Evolutionary conservation across 2,113 vertebrate genomes (phyloP).

Genomic region (Cyphomyrus discorhynchus): DNA sequence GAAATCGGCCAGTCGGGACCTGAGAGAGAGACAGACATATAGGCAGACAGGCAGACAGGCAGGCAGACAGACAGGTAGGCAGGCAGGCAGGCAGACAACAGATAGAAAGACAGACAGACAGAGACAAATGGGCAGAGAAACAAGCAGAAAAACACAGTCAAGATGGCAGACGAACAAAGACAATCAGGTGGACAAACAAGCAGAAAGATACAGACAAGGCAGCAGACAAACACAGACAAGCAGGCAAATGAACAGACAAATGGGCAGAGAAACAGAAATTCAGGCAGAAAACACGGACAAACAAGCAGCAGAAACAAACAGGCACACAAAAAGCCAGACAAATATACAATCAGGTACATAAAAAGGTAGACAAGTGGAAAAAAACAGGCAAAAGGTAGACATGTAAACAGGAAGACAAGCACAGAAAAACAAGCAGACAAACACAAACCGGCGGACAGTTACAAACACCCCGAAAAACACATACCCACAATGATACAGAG

Average conservation of each 20-base stretch:
- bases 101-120: not conserved
- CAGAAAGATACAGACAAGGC: not conserved
- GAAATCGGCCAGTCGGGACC: slow-evolving; percentile 70
- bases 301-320: not conserved
- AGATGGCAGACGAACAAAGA: not conserved
- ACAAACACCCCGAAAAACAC: not conserved
- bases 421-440: not conserved
- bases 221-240: not conserved
- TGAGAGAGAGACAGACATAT: slow-evolving; percentile 29
- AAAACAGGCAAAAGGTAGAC: not conserved
- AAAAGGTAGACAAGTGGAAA: not conserved
- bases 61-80: not conserved
- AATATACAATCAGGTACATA: not conserved
- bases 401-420: not conserved
- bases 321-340: not conserved
- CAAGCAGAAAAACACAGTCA: not conserved
- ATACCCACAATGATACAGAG: not conserved
- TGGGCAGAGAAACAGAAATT: not conserved
- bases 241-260: not conserved
- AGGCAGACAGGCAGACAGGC: not conserved
- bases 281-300: not conserved
- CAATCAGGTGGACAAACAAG: not conserved
- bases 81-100: not conserved
- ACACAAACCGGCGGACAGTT: not conserved
- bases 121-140: not conserved